Base-by-base conservation (phyloP, 2,888 invertebrate species). In the Tyria jacobaeae region DNA sequence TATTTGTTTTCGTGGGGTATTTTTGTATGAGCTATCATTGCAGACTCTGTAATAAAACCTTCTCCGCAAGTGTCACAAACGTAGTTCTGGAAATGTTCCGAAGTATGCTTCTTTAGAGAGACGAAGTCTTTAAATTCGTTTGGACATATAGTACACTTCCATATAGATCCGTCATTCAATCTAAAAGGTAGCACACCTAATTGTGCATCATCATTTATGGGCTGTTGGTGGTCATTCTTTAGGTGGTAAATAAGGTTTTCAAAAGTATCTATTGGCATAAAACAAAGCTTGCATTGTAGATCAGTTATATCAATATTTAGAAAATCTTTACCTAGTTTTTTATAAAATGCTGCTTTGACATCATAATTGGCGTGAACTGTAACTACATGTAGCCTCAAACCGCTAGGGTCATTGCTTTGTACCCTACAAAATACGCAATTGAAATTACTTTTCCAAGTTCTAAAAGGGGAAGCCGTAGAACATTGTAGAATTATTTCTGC, bases 61-160 rank as follows among this genome's bases (percentile, higher is more conserved):
- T 92, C 92, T 0, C 94, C 94, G 57, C 94, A 94, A 0, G 91
- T 89, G 66, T 93, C 92, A 64, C 94, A 94, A 10, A 94, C 94
- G 62, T 92, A 93, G 62, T 94, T 94, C 66, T 92, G 91, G 54
- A 91, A 94, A 73, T 94, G 94, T 66, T 88, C 88, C 0, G 89
- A 81, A 0, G 93, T 94, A 62, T 94, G 94, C 49, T 90, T 92
- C 64, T 89, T 90, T n/a, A 94, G 67, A 0, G 89, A 89, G 0
- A 88, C 80, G 54, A 93, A 93, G 70, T 92, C 91, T 81, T 91
- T 90, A 52, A 94, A 94, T 65, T 89, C 88, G 57, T 92, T 90
- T 0, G 90, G 85, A 70, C 94, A 94, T 64, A 93, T 89, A 0
- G 91, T 90, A 56, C 93, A 94, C 70, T 91, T 89, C 92, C 92